Evolutionary conservation across 2,888 invertebrate species (phyloP).

Genomic region (Vannuccia rotundouncinata): DNA sequence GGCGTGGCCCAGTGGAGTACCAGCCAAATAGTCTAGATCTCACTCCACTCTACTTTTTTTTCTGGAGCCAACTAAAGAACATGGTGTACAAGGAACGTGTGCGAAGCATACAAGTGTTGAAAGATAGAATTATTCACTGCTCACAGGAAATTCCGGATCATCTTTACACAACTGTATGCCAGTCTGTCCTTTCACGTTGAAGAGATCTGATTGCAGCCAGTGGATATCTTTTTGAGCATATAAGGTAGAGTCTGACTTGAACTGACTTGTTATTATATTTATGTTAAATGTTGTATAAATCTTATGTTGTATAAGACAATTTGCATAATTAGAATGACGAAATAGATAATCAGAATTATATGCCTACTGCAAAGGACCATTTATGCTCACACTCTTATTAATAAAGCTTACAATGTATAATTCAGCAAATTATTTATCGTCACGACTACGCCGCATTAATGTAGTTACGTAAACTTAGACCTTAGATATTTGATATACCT

Average conservation of each 20-base stretch:
- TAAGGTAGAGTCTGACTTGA: constrained; percentile 13
- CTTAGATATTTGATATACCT: too few species aligned
- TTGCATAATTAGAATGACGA: too few species aligned
- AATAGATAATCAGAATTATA: too few species aligned
- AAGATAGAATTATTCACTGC: constrained; percentile 7
- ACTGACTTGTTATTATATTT: constrained; percentile 15
- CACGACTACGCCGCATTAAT: too few species aligned
- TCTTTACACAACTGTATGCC: constrained; percentile 26
- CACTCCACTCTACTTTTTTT: constrained; percentile 18
- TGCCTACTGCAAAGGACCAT: too few species aligned
- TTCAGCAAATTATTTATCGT: too few species aligned
- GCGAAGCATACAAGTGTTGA: constrained; percentile 17
- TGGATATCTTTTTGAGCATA: constrained; percentile 11
- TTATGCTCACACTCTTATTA: too few species aligned
- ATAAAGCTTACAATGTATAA: too few species aligned
- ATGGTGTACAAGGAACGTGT: constrained; percentile 16
- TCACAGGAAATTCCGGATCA: not conserved
- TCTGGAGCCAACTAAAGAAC: constrained; percentile 5
- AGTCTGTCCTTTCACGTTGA: constrained; percentile 20
- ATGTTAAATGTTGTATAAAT: constrained; percentile 19
- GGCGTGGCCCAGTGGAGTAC: not conserved
- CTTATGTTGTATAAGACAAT: too few species aligned
- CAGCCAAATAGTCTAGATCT: constrained; percentile 4
- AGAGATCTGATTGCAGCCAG: constrained; percentile 19
- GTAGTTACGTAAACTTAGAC: too few species aligned